These are phyloP conservation scores for Aspidoscelis tigris DNA, from an alignment of 2,113 vertebrate species.

Conservation along the genomic window DNA sequence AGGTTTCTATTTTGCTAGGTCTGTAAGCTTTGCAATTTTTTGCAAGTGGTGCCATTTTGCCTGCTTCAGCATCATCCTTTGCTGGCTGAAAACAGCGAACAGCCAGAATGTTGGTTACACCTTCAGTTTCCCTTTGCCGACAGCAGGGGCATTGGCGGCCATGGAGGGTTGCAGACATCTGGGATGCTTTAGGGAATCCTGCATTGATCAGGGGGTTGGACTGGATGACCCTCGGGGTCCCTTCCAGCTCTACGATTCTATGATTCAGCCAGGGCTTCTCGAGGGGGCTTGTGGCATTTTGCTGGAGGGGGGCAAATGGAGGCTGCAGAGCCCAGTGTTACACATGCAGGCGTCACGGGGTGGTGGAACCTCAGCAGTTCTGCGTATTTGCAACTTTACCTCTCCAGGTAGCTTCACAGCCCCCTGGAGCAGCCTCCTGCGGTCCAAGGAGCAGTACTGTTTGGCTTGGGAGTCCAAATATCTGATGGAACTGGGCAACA, in stretches of 20 bases:
- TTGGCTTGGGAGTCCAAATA: constrained; percentile 96
- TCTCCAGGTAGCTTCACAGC: constrained; percentile 85
- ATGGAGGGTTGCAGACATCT: neutral
- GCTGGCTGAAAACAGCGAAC: neutral
- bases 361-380: neutral
- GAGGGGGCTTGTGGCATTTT: too few relatives aligned
- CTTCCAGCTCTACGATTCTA: too few relatives aligned
- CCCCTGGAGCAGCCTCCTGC: constrained; percentile 86
- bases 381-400: neutral
- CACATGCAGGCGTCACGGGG: too few relatives aligned
- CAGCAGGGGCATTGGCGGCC: neutral
- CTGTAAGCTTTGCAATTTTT: too few relatives aligned
- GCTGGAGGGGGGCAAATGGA: too few relatives aligned
- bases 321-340: too few relatives aligned
- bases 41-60: neutral
- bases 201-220: too few relatives aligned
- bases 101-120: neutral
- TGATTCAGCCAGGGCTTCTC: too few relatives aligned
- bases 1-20: too few relatives aligned
- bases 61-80: neutral
- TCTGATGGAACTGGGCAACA: constrained; percentile 88
- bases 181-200: too few relatives aligned
- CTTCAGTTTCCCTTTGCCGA: neutral
- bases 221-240: too few relatives aligned
- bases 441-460: constrained; percentile 92